phyloP scores from a whole-genome alignment of 2,888 invertebrate genomes.

The Nemotelus pantherinus region DNA sequence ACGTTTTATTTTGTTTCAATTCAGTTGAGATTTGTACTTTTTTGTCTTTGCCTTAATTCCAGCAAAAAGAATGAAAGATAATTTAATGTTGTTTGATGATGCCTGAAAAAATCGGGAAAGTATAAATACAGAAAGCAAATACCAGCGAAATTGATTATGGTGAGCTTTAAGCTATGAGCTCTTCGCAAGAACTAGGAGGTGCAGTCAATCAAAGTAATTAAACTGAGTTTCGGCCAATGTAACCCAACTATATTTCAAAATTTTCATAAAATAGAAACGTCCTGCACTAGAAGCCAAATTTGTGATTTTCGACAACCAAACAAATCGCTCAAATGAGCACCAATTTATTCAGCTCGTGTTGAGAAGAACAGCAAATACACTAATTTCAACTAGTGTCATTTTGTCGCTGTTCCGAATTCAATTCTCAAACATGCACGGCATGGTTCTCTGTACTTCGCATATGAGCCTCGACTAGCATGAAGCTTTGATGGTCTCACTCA shows the following conservation, averaged over 20 bases:
- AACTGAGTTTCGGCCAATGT: too few species aligned
- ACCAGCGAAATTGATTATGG: too few species aligned
- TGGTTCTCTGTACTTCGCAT: neutral
- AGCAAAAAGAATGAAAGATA: too few species aligned
- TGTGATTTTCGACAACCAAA: neutral
- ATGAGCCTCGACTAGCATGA: neutral
- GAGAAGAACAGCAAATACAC: conserved; percentile 9
- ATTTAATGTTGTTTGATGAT: too few species aligned
- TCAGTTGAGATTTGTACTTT: neutral
- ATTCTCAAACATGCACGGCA: conserved; percentile 8
- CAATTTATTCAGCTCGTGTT: neutral
- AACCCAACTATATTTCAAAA: too few species aligned
- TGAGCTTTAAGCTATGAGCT: too few species aligned
- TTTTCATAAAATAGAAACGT: neutral
- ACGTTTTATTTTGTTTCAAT: conserved; percentile 17
- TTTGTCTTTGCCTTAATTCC: conserved; percentile 1
- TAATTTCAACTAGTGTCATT: conserved; percentile 16
- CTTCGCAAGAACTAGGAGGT: too few species aligned
- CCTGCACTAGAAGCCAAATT: too few species aligned
- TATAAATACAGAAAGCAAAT: too few species aligned
- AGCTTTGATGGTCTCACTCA: too few species aligned
- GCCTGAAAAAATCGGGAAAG: too few species aligned
- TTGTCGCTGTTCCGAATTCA: conserved; percentile 12
- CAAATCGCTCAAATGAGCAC: neutral
- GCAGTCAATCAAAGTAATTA: too few species aligned